Conservation (phyloP, 2,888 invertebrate species). For the Strigamia transsilvanica region DNA sequence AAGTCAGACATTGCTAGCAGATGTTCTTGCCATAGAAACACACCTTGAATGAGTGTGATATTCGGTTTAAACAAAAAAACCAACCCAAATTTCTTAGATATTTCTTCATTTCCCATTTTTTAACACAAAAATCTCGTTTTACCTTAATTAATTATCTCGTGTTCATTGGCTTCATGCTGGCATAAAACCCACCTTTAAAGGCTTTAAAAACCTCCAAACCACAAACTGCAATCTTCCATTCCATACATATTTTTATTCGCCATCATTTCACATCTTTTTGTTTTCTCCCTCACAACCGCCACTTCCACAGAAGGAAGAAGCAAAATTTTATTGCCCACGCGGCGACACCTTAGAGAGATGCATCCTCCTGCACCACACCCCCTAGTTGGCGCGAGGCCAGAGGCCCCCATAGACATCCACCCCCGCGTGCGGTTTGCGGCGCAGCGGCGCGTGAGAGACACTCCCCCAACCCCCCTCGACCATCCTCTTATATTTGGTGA, state of each 20-base stretch:
- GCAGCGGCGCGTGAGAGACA: constrained; percentile 6
- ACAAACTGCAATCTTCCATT: neutral
- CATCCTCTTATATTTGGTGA: neutral
- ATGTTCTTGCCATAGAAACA: too few species aligned
- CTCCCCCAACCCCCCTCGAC: neutral
- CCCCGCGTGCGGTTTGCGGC: constrained; percentile 35
- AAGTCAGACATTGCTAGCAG: too few species aligned
- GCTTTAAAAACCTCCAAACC: constrained; percentile 7
- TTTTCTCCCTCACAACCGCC: constrained; percentile 22
- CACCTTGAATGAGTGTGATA: too few species aligned
- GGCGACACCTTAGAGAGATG: constrained; percentile 7
- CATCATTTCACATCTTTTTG: constrained; percentile 24
- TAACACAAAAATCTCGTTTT: too few species aligned
- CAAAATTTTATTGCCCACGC: constrained; percentile 27
- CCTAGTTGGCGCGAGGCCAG: constrained; percentile 20
- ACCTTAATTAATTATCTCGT: neutral
- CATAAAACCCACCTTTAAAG: neutral
- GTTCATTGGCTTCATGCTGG: neutral
- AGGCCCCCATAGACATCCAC: constrained; percentile 12
- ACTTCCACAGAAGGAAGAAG: neutral
- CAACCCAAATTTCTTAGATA: too few species aligned
- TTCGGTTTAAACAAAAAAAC: too few species aligned
- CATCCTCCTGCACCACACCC: neutral
- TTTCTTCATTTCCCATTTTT: too few species aligned
- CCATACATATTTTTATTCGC: constrained; percentile 31